Evolutionary conservation across 2,888 invertebrate genomes (phyloP), one percentile per base, ranked within the genome.

Genomic region (Norana najaformis): DNA sequence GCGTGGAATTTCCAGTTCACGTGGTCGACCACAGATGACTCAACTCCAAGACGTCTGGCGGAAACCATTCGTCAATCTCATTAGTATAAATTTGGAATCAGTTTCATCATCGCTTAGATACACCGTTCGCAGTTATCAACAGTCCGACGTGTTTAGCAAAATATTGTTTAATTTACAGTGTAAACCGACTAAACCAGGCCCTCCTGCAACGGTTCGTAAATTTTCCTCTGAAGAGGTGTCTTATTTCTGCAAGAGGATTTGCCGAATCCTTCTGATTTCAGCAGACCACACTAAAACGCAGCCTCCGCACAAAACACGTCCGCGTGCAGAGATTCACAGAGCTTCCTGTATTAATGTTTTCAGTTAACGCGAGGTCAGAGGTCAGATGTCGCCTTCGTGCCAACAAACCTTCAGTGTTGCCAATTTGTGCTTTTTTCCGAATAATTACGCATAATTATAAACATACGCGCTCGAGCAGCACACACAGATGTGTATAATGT

Each of bases 261-360:
- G 69, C 69, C 13, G 18, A 39, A n/a, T n/a, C 11, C 69, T n/a
- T 69, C 69, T 69, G 69, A 69, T n/a, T 69, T 69, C 69, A 69
- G 5, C 69, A n/a, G 69, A 69, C n/a, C 69, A 30, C 30, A 69
- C 30, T 69, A 69, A 69, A 69, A 69, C 69, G 69, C n/a, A n/a
- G 30, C n/a, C n/a, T n/a, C 1, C 69, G 30, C 11, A n/a, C 8
- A n/a, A n/a, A 69, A 69, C 69, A 47, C 47, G 47, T 16, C 69
- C 69, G 69, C n/a, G 69, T 69, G 69, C 13, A 69, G 69, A 69
- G 30, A 69, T n/a, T 69, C 69, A n/a, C 8, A 69, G 69, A n/a
- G n/a, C n/a, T 69, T 69, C n/a, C 69, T 69, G 69, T 69, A 69
- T 69, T 69, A 69, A 30, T 69, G 69, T 69, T 69, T 69, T 69